A percentile compares a stretch with the other conserved stretches of the same genome.
Conservation (phyloP, 2,113 vertebrate genomes). For the Vulpes lagopus region DNA sequence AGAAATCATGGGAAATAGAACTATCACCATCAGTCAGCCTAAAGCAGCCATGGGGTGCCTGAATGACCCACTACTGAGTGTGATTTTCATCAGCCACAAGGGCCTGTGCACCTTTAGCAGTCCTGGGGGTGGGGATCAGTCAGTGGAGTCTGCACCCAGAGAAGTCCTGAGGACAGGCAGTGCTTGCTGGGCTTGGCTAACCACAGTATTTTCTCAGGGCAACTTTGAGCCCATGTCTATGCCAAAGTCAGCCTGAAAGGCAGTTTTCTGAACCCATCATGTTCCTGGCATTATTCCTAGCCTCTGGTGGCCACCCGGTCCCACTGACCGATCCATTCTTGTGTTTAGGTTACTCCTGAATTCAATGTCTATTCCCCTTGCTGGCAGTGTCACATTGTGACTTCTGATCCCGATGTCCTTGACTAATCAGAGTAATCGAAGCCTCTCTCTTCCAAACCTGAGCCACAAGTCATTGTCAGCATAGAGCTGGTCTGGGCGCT, state of each 20-base stretch:
- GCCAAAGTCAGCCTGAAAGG: not conserved
- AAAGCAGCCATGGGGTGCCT: fast-evolving
- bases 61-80: not conserved
- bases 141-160: not conserved
- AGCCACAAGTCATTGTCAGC: not conserved
- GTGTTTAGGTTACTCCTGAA: not conserved
- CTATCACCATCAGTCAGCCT: not conserved
- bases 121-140: not conserved
- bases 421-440: not conserved
- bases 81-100: not conserved
- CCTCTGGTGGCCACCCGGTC: not conserved
- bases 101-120: not conserved
- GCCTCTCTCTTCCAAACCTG: not conserved
- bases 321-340: not conserved
- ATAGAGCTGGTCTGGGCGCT: not conserved
- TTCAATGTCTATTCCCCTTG: not conserved
- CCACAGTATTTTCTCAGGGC: not conserved
- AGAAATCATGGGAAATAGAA: not conserved
- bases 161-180: not conserved
- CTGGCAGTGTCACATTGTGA: not conserved
- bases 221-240: not conserved
- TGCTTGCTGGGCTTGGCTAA: not conserved
- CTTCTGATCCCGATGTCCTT: not conserved
- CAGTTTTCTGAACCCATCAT: not conserved
- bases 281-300: not conserved